phyloP scores from a whole-genome alignment of 1,140 invertebrate species.

The Nomia melanderi region DNA sequence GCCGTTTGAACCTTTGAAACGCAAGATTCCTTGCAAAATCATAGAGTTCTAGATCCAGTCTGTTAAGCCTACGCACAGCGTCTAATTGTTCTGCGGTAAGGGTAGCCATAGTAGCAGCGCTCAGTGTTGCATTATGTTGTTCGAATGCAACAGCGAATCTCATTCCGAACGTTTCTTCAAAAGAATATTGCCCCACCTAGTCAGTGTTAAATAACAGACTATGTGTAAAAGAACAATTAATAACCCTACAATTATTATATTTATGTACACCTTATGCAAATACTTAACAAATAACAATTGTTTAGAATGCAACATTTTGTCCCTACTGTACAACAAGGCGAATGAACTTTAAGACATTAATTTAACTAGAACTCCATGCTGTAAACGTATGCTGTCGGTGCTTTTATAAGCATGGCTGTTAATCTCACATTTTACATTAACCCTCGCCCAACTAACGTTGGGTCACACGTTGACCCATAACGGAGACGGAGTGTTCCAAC shows the following conservation, averaged over 20 bases:
- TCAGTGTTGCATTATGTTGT: conserved; percentile 94
- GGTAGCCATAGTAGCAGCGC: conserved; percentile 88
- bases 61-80: conserved; percentile 90
- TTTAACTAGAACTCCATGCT: no score
- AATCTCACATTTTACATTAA: no score
- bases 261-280: not conserved
- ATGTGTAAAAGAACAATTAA: not conserved
- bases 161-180: conserved; percentile 98
- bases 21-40: conserved; percentile 95
- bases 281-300: not conserved
- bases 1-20: conserved; percentile 89
- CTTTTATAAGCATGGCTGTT: no score
- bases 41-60: conserved; percentile 96
- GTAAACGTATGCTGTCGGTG: no score
- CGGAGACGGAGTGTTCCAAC: no score
- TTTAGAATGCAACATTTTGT: not conserved
- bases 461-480: no score
- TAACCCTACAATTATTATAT: no score
- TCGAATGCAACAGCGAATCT: conserved; percentile 93
- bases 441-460: no score
- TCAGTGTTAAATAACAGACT: conserved; percentile 6
- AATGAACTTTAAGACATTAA: no score
- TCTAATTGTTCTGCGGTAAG: conserved; percentile 87
- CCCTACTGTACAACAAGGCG: not conserved
- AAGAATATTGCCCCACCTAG: conserved; percentile 95